phyloP scores from a whole-genome alignment of 2,113 vertebrate species.

The Choloepus hoffmanni region DNA sequence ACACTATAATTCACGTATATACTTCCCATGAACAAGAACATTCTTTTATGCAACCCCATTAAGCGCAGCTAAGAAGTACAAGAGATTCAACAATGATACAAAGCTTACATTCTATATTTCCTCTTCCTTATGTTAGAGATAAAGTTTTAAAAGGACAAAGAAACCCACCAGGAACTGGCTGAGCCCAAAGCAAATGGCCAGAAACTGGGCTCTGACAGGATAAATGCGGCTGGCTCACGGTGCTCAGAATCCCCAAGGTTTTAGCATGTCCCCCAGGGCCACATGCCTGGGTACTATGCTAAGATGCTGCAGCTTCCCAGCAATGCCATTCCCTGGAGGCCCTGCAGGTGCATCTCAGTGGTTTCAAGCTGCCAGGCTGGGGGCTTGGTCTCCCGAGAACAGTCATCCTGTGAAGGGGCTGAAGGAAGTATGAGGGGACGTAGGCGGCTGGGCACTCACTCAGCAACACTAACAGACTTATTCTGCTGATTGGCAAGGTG shows the following conservation, averaged over 20 bases:
- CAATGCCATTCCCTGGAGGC: background rate
- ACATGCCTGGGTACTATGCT: background rate
- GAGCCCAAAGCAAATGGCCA: slow-evolving; percentile 38
- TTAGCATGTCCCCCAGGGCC: background rate
- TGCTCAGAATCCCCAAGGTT: background rate
- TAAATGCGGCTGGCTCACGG: slow-evolving; percentile 10
- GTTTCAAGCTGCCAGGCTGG: background rate
- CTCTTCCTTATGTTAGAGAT: background rate
- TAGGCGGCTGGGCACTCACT: background rate
- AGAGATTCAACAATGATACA: too few species aligned
- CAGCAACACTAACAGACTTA: background rate
- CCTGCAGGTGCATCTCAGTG: background rate
- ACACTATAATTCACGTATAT: too few species aligned
- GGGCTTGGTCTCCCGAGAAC: background rate
- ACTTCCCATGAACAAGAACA: too few species aligned
- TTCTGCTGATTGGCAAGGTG: background rate
- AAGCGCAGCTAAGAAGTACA: too few species aligned
- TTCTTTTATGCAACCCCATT: too few species aligned
- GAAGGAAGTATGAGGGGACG: background rate
- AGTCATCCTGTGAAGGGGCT: background rate
- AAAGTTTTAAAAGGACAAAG: background rate
- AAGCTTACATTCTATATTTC: too few species aligned
- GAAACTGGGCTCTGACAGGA: slow-evolving; percentile 41
- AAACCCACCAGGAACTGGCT: slow-evolving; percentile 9
- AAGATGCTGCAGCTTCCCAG: background rate